phyloP scores from a whole-genome alignment of 2,797 vertebrate genomes.

The Anisognathus igniventris region DNA sequence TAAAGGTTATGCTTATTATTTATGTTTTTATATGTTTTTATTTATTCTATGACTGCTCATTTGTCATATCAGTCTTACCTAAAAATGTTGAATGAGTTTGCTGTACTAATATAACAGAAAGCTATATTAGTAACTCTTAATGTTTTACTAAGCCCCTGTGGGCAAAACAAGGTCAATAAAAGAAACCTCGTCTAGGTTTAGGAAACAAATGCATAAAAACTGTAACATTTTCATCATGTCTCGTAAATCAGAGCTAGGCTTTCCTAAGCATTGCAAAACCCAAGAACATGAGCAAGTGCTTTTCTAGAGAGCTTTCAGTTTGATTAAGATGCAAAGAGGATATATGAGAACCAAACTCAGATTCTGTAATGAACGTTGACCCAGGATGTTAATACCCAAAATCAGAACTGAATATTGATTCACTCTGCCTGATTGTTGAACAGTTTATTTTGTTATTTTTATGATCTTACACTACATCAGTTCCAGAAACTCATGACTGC shows the following conservation, averaged over 20 bases:
- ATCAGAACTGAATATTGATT: background rate
- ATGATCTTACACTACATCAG: background rate
- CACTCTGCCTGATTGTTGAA: background rate
- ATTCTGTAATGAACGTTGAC: background rate
- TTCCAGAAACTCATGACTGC: background rate
- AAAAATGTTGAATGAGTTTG: background rate
- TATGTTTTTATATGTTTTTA: background rate
- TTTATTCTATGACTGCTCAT: background rate
- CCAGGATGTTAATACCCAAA: background rate
- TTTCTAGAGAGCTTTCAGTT: background rate
- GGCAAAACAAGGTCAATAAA: background rate
- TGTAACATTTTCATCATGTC: background rate
- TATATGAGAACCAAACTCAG: background rate
- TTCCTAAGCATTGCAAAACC: background rate
- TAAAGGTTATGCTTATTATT: background rate
- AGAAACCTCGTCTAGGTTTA: background rate
- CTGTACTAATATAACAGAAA: background rate
- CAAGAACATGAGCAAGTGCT: background rate
- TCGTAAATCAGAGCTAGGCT: background rate
- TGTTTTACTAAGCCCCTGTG: background rate
- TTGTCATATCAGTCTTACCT: background rate
- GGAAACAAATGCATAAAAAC: background rate
- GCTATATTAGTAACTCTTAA: background rate
- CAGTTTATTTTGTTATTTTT: background rate
- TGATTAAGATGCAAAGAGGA: background rate